These are phyloP conservation scores for Philereme vetulata DNA, from an alignment of 2,888 invertebrate species.

Conservation along the genomic window DNA sequence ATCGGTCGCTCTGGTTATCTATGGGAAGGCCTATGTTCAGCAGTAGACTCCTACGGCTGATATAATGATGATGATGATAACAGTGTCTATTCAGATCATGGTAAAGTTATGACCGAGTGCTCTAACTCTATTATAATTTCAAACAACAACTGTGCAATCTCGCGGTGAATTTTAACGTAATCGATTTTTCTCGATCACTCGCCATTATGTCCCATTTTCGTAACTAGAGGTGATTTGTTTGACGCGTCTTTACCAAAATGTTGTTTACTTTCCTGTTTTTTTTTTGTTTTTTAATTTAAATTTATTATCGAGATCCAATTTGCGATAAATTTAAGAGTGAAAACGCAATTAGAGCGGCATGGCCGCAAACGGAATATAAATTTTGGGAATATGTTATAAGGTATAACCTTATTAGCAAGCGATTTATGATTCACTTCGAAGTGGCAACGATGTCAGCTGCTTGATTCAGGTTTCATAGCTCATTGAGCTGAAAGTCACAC, in stretches of 20 bases:
- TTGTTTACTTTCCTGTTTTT: slow-evolving; percentile 61
- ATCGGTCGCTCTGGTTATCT: no score
- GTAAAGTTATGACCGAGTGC: slow-evolving; percentile 16
- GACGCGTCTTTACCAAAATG: slow-evolving; percentile 44
- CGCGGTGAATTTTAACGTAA: slow-evolving; percentile 57
- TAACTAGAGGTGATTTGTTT: slow-evolving; percentile 54
- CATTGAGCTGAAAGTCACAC: neutral
- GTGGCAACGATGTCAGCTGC: slow-evolving; percentile 11
- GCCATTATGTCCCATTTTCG: slow-evolving; percentile 48
- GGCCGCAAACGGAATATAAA: slow-evolving; percentile 22
- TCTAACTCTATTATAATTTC: slow-evolving; percentile 34
- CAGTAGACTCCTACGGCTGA: no score
- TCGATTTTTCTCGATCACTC: slow-evolving; percentile 45
- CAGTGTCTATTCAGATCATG: neutral
- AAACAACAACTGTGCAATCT: slow-evolving; percentile 45
- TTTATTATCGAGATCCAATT: slow-evolving; percentile 44
- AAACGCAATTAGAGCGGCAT: slow-evolving; percentile 17
- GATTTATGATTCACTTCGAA: slow-evolving; percentile 8
- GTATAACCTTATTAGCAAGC: slow-evolving; percentile 24
- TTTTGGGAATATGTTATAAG: slow-evolving; percentile 12
- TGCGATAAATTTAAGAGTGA: slow-evolving; percentile 33
- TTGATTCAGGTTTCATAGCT: slow-evolving; percentile 1
- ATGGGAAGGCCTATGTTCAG: no score
- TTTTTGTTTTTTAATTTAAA: slow-evolving; percentile 60
- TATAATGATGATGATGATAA: no score